Evolutionary conservation across 2,888 invertebrate genomes (phyloP).

Genomic region (Glaucopsyche alexis): DNA sequence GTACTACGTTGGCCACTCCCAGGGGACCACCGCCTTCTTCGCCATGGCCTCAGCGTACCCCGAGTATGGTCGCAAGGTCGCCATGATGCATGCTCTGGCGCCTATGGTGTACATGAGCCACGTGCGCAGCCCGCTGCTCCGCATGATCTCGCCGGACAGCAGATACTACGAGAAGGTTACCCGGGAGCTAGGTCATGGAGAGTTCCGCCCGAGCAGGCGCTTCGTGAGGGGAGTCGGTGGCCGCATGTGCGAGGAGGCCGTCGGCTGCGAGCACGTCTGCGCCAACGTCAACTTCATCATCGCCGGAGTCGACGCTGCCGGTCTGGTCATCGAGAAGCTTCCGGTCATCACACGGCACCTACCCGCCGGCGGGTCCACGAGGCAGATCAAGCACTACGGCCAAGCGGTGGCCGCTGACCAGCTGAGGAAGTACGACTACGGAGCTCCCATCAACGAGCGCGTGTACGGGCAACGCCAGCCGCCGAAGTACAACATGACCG

Average conservation of each 20-base stretch:
- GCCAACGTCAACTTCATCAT: constrained; percentile 81
- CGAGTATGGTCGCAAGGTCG: constrained; percentile 64
- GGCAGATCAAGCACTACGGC: constrained; percentile 77
- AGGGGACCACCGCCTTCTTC: constrained; percentile 63
- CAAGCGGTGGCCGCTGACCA: constrained; percentile 67
- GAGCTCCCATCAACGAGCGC: constrained; percentile 55
- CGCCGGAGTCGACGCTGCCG: constrained; percentile 82
- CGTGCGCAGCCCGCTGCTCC: constrained; percentile 65
- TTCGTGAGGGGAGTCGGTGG: constrained; percentile 58
- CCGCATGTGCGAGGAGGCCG: constrained; percentile 56
- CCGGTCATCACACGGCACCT: constrained; percentile 76
- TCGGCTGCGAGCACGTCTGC: constrained; percentile 76
- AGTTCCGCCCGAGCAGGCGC: constrained; percentile 57
- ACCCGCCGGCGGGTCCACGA: constrained; percentile 79
- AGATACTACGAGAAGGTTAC: constrained; percentile 50
- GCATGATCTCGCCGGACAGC: constrained; percentile 65
- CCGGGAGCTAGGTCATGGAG: constrained; percentile 53
- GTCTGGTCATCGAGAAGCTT: constrained; percentile 80
- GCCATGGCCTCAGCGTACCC: constrained; percentile 58
- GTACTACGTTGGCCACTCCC: constrained; percentile 63
- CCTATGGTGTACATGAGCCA: constrained; percentile 70
- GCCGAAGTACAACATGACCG: constrained; percentile 61
- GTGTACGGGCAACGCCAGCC: constrained; percentile 61
- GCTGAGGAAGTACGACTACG: constrained; percentile 66
- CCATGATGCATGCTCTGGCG: constrained; percentile 64